Evolutionary conservation across 2,888 invertebrate genomes (phyloP), one percentile per base, ranked within the genome.

Genomic region (Cosmia trapezina): DNA sequence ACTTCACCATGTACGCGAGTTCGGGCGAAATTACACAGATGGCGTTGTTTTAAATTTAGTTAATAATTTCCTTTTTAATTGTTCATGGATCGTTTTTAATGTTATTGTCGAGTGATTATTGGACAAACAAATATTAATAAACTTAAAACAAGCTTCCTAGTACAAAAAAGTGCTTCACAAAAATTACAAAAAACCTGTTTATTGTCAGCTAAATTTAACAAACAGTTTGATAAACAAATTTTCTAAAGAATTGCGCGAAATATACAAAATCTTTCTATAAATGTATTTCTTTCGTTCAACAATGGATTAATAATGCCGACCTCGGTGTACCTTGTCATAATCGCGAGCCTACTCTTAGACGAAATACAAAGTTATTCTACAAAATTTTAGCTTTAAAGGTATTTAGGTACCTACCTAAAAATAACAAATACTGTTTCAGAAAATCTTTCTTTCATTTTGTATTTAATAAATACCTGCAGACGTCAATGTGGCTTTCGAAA

Each of bases 1-100:
- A 76, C 72, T 67, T 45, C 57, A 63, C 72, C 54, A 45, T 70
- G 81, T 54, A 66, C 71, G 68, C 56, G 74, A 87, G 89, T 91
- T 83, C 87, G 43, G 41, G 67, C 60, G 56, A 63, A 70, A 83
- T 47, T 60, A 33, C 57, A 86, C 54, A 91, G 91, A 90, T 91
- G 91, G 91, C 91, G 91, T 76, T 89, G 75, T 76, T 59, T 68
- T 69, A 33, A 61, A 51, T 9, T 60, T 33, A 17, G 4, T 51
- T 11, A 19, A 19, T 19, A 2, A 9, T 33, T 28, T 33, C 54
- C 79, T 43, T 17, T 9, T 17, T 9, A 41, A 28, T 63, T 41
- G 2, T 41, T 8, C 49, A 1, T 11, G 2, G 8, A n/a, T 37
- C 0, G 3, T 67, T 69, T 68, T 59, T 28, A 8, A 22, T 43